Percentiles rank a stretch among this genome's conserved stretches.
Evolutionary conservation across 2,888 invertebrate genomes (phyloP).

Genomic region (Crossocerus cetratus): DNA sequence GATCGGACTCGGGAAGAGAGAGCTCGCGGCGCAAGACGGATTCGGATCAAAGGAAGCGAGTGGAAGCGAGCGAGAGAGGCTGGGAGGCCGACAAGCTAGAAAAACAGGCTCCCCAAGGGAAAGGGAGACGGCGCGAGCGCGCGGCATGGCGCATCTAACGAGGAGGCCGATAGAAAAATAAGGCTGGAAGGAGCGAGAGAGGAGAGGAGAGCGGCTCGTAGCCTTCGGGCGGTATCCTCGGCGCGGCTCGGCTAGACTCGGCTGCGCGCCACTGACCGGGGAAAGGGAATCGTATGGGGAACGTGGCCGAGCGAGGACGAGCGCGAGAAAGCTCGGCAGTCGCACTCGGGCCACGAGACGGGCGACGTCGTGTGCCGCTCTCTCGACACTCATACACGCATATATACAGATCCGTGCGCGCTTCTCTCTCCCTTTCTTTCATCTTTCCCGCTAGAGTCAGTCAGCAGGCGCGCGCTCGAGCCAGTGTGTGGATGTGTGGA

Average conservation of each 20-base stretch:
- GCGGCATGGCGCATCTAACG: conserved; percentile 4
- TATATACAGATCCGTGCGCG: conserved; percentile 38
- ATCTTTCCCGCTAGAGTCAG: background rate
- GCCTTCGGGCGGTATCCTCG: conserved; percentile 54
- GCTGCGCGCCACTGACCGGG: conserved; percentile 48
- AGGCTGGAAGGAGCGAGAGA: conserved; percentile 33
- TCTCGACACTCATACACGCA: too few species aligned
- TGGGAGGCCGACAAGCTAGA: background rate
- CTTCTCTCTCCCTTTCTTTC: conserved; percentile 15
- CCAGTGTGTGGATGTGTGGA: background rate
- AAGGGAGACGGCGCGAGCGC: conserved; percentile 8
- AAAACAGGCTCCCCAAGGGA: background rate
- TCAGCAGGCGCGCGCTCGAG: too few species aligned
- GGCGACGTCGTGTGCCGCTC: conserved; percentile 23
- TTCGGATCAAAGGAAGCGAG: conserved; percentile 5
- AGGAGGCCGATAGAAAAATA: conserved; percentile 15
- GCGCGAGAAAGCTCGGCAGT: conserved; percentile 63
- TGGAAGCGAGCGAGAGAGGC: conserved; percentile 13
- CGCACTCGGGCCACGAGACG: conserved; percentile 55
- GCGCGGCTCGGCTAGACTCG: conserved; percentile 50
- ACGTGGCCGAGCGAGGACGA: conserved; percentile 70
- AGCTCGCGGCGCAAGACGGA: background rate
- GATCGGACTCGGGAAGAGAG: too few species aligned
- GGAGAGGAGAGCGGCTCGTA: conserved; percentile 43
- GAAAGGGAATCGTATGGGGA: conserved; percentile 58